A percentile compares a stretch with the other conserved stretches of the same genome.
Evolutionary conservation across 2,113 vertebrate genomes (phyloP).

Genomic region (Verasper variegatus): DNA sequence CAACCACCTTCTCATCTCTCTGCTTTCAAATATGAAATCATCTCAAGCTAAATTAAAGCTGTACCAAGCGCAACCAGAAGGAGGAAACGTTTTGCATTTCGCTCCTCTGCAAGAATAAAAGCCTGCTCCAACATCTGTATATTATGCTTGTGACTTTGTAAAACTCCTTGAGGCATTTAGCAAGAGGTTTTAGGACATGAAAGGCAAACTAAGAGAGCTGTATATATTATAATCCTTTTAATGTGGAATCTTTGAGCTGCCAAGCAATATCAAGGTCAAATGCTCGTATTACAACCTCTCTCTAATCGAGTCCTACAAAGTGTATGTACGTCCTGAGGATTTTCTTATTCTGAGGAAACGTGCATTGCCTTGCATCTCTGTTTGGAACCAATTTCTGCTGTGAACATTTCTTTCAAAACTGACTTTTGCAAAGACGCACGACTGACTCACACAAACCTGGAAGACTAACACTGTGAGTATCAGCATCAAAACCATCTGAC

Average conservation of each 20-base stretch:
- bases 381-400: too few species aligned
- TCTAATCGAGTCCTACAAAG: neutral
- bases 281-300: too few species aligned
- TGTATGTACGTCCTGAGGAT: neutral
- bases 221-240: neutral
- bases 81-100: neutral
- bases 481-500: too few species aligned
- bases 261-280: neutral
- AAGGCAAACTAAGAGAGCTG: neutral
- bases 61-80: too few species aligned
- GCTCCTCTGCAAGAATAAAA: neutral
- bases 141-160: neutral
- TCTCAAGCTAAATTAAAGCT: too few species aligned
- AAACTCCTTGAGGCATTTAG: neutral
- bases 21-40: neutral
- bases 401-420: too few species aligned
- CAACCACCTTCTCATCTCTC: too few species aligned
- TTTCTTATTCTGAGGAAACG: neutral
- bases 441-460: too few species aligned
- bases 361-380: too few species aligned
- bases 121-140: neutral
- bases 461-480: too few species aligned
- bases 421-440: too few species aligned
- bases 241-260: neutral
- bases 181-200: neutral